Evolutionary conservation across 2,113 vertebrate species (phyloP).

Genomic region (Willisornis vidua): DNA sequence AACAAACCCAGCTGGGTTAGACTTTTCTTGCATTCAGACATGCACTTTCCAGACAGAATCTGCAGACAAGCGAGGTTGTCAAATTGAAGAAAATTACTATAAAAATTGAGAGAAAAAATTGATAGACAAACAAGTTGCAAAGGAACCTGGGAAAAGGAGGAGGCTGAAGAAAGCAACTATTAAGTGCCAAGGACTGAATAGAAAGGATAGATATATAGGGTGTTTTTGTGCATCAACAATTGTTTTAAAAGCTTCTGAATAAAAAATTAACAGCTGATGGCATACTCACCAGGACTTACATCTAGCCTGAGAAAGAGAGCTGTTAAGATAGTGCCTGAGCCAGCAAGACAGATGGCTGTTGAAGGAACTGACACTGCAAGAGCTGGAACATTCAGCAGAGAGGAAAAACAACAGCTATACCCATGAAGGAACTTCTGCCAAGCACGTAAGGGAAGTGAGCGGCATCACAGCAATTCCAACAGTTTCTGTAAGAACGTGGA

Average conservation of each 20-base stretch:
- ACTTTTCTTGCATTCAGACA: background rate
- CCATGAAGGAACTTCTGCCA: constrained; percentile 38
- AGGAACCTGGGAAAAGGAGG: background rate
- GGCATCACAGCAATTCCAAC: background rate
- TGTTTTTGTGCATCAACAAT: background rate
- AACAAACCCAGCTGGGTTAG: background rate
- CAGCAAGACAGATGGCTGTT: constrained; percentile 57
- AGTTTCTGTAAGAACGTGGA: background rate
- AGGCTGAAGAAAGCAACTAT: background rate
- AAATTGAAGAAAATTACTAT: background rate
- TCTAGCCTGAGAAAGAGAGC: constrained; percentile 16
- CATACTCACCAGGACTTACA: background rate
- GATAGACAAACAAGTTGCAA: background rate
- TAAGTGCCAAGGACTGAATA: background rate
- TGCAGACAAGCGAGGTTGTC: background rate
- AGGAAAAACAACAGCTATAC: constrained; percentile 56
- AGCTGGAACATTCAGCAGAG: constrained; percentile 61
- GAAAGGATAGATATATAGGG: background rate
- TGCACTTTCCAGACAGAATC: background rate
- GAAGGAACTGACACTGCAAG: constrained; percentile 56
- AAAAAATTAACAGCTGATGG: constrained; percentile 39
- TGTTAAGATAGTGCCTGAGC: constrained; percentile 16
- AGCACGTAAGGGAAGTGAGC: constrained; percentile 9
- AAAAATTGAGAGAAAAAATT: background rate
- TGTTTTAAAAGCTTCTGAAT: constrained; percentile 29